phyloP scores from a whole-genome alignment of 2,888 invertebrate genomes.

The Apantesis nais region DNA sequence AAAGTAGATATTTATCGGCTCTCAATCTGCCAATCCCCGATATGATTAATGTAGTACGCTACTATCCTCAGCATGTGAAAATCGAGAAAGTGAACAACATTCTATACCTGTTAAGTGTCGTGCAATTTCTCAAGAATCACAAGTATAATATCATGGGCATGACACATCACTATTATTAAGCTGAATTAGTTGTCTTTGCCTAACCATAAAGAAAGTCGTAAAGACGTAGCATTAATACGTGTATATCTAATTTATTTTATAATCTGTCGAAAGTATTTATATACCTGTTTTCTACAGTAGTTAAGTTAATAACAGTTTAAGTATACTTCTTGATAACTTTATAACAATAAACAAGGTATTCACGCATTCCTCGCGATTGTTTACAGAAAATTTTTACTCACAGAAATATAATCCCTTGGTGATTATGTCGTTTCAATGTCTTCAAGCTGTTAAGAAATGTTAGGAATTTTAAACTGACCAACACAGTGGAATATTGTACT shows the following conservation, averaged over 20 bases:
- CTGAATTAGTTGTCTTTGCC: slow-evolving; percentile 8
- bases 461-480: not conserved
- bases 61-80: slow-evolving; percentile 40
- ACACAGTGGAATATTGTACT: not conserved
- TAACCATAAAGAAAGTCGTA: not conserved
- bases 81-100: slow-evolving; percentile 43
- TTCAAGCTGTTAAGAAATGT: not conserved
- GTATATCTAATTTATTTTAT: not conserved
- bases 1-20: slow-evolving; percentile 14
- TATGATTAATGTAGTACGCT: slow-evolving; percentile 39
- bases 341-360: not conserved
- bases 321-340: not conserved
- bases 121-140: slow-evolving; percentile 23
- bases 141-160: not conserved
- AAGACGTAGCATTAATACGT: not conserved
- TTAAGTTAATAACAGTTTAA: not conserved
- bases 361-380: not conserved
- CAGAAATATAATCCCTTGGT: not conserved
- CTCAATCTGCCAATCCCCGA: slow-evolving; percentile 19
- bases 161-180: slow-evolving; percentile 16
- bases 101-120: slow-evolving; percentile 22
- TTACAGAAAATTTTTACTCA: not conserved
- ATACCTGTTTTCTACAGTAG: not conserved
- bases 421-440: not conserved
- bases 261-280: not conserved